phyloP scores from a whole-genome alignment of 2,888 invertebrate species.

The Coenonympha arcania region DNA sequence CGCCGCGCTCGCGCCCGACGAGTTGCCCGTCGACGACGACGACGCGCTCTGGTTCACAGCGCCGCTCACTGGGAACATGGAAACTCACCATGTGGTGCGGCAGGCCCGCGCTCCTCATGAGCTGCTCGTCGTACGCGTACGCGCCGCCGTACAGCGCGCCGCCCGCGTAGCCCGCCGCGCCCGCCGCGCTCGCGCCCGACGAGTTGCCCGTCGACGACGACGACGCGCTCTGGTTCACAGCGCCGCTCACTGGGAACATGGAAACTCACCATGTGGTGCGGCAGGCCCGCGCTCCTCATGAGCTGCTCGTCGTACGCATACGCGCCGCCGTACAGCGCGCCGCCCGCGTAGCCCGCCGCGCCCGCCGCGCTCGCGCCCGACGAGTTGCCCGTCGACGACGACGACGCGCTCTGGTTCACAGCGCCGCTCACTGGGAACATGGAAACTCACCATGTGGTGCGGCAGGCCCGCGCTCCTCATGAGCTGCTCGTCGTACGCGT shows the following conservation, averaged over 20 bases:
- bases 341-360: slow-evolving; percentile 51
- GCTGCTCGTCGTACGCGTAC: slow-evolving; percentile 84
- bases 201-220: slow-evolving; percentile 53
- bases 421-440: slow-evolving; percentile 28
- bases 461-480: too few species aligned
- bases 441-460: too few species aligned
- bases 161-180: slow-evolving; percentile 54
- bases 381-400: slow-evolving; percentile 53
- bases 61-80: slow-evolving; percentile 20
- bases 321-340: slow-evolving; percentile 79
- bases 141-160: slow-evolving; percentile 79
- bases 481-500: too few species aligned
- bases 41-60: slow-evolving; percentile 45
- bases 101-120: slow-evolving; percentile 87
- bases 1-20: slow-evolving; percentile 24
- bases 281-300: slow-evolving; percentile 85
- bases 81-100: slow-evolving; percentile 84
- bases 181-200: slow-evolving; percentile 24
- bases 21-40: slow-evolving; percentile 53
- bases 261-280: slow-evolving; percentile 81
- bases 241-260: slow-evolving; percentile 24
- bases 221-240: slow-evolving; percentile 43
- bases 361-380: slow-evolving; percentile 28
- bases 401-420: slow-evolving; percentile 42
- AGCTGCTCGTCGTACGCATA: slow-evolving; percentile 85